Base-by-base conservation (phyloP, 1,140 invertebrate species). In the Bombus balteatus region DNA sequence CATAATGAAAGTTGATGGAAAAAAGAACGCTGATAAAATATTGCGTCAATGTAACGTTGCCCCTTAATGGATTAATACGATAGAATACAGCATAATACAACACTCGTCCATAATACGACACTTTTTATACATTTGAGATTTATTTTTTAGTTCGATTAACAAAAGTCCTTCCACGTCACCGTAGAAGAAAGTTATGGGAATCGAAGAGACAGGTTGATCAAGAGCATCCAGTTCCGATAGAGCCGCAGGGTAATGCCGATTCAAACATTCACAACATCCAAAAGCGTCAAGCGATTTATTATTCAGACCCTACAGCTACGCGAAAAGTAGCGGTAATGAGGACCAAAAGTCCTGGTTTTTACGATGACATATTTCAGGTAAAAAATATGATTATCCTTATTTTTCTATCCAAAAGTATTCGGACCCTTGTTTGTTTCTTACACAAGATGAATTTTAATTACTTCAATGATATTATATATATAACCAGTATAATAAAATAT, bases 281-380 rank as follows among this genome's bases (percentile, higher is more conserved):
- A 34, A 34, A 47, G 28, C 83, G 83, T 62, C 76, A 85, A 1
- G 12, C 82, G 0, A 39, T 81, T 0, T 53, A 15, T 39, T 22
- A 53, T 2, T 15, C 39, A 15, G 43, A 34, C 28, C 37, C 32
- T 47, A 12, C 12, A 0, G 32, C 66, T 1, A 32, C 25, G 3
- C 12, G 15, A 22, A 79, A 59, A 34, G 9, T 22, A 0, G 57
- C 34, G 25, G 13, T 22, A 2, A 53, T 70, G 76, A 28, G 1
- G 8, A 15, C 4, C 13, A 53, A 32, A 32, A 18, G 53, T 47
- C 43, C 43, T 5, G 43, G 53, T 32, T 71, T 94, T 0, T 95
- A 93, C 62, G 94, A 95, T 12, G 93, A 95, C 82, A 92, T 95
- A 25, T 95, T 95, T 65, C 94, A 95, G 71, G 94, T 95, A 86